Conservation (phyloP, 2,888 invertebrate species). For the Chrysina gloriosa region DNA sequence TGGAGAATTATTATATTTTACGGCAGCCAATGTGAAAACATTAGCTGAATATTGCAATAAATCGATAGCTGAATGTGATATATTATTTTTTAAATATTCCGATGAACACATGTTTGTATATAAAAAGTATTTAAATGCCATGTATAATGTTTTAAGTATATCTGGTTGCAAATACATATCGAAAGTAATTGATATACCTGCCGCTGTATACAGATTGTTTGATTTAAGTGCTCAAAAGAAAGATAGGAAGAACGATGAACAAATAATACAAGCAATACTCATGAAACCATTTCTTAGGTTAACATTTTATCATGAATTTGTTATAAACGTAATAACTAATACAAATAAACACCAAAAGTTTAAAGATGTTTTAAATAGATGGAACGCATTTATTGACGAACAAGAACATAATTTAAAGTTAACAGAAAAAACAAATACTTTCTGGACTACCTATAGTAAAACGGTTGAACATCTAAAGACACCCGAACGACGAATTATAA, state of each 20-base stretch:
- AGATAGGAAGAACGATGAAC: conserved; percentile 67
- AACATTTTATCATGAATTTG: conserved; percentile 73
- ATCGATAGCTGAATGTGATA: conserved; percentile 74
- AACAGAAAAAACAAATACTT: conserved; percentile 77
- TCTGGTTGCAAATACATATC: conserved; percentile 77
- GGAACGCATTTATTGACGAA: conserved; percentile 73
- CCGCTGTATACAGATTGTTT: conserved; percentile 59
- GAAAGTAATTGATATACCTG: conserved; percentile 72
- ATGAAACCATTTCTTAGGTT: conserved; percentile 73
- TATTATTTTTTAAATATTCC: conserved; percentile 75
- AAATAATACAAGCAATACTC: conserved; percentile 71
- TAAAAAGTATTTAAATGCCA: conserved; percentile 76
- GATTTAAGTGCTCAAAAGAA: conserved; percentile 55
- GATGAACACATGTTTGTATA: conserved; percentile 80
- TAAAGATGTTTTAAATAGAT: conserved; percentile 70
- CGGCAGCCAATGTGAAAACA: conserved; percentile 75
- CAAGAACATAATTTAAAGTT: conserved; percentile 72
- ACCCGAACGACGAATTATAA: conserved; percentile 78
- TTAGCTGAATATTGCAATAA: conserved; percentile 77
- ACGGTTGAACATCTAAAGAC: conserved; percentile 72
- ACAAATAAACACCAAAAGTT: conserved; percentile 68
- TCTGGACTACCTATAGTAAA: conserved; percentile 80
- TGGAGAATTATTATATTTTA: conserved; percentile 75
- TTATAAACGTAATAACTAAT: conserved; percentile 66
- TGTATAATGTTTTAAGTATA: conserved; percentile 80